Evolutionary conservation across 2,113 vertebrate genomes (phyloP).

Genomic region (Mohoua ochrocephala): DNA sequence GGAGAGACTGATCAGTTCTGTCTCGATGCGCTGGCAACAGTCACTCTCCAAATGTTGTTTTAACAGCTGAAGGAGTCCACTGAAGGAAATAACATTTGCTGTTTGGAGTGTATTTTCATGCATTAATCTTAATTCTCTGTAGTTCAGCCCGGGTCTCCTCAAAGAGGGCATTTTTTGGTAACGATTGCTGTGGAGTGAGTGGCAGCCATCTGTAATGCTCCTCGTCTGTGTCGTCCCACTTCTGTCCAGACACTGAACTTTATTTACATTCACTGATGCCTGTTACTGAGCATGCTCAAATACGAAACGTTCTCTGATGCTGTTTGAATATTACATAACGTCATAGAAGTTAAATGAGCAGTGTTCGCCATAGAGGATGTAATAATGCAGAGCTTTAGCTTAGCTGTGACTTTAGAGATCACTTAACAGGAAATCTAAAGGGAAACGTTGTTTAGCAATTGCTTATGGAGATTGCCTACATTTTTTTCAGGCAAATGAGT

Average conservation of each 20-base stretch:
- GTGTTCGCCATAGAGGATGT: background rate
- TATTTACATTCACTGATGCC: background rate
- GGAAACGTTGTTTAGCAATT: background rate
- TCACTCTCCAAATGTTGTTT: background rate
- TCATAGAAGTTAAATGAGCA: background rate
- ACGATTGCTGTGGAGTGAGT: background rate
- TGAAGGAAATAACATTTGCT: background rate
- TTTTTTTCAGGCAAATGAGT: background rate
- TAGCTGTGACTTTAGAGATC: background rate
- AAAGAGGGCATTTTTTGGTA: background rate
- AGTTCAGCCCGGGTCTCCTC: background rate
- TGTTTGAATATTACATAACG: background rate
- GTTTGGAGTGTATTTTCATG: background rate
- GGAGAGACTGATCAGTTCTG: background rate
- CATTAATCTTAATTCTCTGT: background rate
- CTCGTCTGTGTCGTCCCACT: fast-evolving
- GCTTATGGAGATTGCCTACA: background rate
- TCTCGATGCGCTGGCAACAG: background rate
- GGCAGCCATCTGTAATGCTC: background rate
- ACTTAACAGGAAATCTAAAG: background rate
- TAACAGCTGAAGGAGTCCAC: background rate
- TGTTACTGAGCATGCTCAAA: background rate
- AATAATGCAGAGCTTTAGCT: background rate
- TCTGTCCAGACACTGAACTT: background rate
- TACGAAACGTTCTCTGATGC: background rate